Percentiles rank a stretch among this genome's conserved stretches.
Evolutionary conservation across 2,888 invertebrate genomes (phyloP).

Genomic region (Drosophila prostipennis): DNA sequence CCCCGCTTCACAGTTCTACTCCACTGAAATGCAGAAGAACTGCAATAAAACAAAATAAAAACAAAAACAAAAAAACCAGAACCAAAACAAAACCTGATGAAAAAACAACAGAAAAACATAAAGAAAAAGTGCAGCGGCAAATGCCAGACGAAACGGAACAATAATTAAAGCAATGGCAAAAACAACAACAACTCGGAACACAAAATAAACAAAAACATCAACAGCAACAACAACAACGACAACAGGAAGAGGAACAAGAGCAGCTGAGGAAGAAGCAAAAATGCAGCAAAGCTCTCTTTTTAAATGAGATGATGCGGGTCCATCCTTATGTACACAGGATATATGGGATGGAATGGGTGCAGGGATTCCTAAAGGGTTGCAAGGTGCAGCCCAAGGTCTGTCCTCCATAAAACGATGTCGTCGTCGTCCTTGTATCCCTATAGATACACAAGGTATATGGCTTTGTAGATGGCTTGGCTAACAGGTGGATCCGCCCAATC

Average conservation of each 20-base stretch:
- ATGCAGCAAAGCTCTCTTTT: constrained; percentile 41
- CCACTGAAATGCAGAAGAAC: constrained; percentile 25
- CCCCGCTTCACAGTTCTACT: background rate
- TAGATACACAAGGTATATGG: constrained; percentile 3
- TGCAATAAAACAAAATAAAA: constrained; percentile 42
- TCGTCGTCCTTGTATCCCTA: constrained; percentile 31
- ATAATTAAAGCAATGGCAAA: constrained; percentile 72
- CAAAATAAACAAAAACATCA: constrained; percentile 65
- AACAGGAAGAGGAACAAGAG: constrained; percentile 37
- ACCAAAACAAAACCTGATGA: constrained; percentile 46
- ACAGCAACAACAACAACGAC: constrained; percentile 31
- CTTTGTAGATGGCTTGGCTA: background rate
- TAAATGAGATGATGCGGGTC: constrained; percentile 34
- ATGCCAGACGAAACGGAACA: constrained; percentile 73
- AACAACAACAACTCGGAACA: constrained; percentile 56
- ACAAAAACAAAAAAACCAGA: constrained; percentile 38
- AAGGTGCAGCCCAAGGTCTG: constrained; percentile 45
- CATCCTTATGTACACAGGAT: constrained; percentile 27
- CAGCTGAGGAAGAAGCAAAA: constrained; percentile 43
- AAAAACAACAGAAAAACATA: constrained; percentile 42
- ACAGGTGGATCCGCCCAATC: too few species aligned
- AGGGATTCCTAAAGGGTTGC: constrained; percentile 32
- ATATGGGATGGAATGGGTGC: constrained; percentile 7
- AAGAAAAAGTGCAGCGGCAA: constrained; percentile 54
- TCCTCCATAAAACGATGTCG: constrained; percentile 53